These are phyloP conservation scores for Drosophila erecta DNA, from an alignment of 1,140 invertebrate genomes.

Conservation along the genomic window DNA sequence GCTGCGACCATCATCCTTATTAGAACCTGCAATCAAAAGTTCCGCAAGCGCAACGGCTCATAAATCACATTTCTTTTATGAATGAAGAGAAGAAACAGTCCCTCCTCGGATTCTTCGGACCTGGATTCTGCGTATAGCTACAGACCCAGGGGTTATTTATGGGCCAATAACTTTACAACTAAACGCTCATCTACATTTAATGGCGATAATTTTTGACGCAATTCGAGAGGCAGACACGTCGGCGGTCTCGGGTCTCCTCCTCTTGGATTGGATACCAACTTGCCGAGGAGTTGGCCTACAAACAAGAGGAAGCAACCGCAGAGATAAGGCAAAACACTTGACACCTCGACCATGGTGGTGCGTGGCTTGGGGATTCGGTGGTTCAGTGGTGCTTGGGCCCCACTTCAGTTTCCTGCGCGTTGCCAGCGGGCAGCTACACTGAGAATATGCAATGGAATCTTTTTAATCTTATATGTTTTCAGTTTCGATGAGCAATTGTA, in stretches of 20 bases:
- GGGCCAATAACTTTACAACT: slow-evolving; percentile 80
- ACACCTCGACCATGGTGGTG: slow-evolving; percentile 51
- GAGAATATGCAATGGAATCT: not conserved
- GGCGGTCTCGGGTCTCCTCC: slow-evolving; percentile 16
- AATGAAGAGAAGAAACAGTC: slow-evolving; percentile 52
- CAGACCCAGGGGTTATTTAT: slow-evolving; percentile 58
- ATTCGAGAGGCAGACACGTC: slow-evolving; percentile 70
- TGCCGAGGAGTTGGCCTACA: slow-evolving; percentile 35
- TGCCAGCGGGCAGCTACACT: slow-evolving; percentile 20
- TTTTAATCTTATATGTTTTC: too few relatives aligned
- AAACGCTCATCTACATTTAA: slow-evolving; percentile 83
- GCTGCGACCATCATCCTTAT: slow-evolving; percentile 21
- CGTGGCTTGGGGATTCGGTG: not conserved
- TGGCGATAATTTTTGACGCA: slow-evolving; percentile 82
- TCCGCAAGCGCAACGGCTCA: slow-evolving; percentile 26
- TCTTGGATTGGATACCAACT: slow-evolving; percentile 12
- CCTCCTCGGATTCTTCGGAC: not conserved
- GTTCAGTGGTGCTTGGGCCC: slow-evolving; percentile 1
- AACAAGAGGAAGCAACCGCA: slow-evolving; percentile 65
- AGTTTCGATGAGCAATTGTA: too few relatives aligned
- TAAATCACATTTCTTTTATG: slow-evolving; percentile 65
- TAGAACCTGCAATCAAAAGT: slow-evolving; percentile 33
- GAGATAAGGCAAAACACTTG: slow-evolving; percentile 74
- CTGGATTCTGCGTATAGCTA: slow-evolving; percentile 3
- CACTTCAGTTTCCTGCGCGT: slow-evolving; percentile 14